Evolutionary conservation across 2,113 vertebrate genomes (phyloP), one percentile per base, ranked within the genome.

Genomic region (Leptosomus discolor): DNA sequence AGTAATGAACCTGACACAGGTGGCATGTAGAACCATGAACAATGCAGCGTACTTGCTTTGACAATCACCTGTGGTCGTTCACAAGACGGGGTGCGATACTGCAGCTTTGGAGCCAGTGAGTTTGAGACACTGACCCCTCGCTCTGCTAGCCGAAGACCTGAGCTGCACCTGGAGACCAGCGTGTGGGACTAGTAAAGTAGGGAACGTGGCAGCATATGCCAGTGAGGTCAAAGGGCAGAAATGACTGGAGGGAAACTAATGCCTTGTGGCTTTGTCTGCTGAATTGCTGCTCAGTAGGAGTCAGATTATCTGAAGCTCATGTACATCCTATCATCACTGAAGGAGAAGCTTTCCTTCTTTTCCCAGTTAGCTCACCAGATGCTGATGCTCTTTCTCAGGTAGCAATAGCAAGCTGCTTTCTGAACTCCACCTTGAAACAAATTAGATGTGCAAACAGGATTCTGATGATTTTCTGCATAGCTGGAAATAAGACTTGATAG

Each of bases 1-100:
- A 65, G 30, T 36, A n/a, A 3, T 16, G 27, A 70, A 32, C 21
- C 45, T 82, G 17, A 87, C 39, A 2, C 1, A 9, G 37, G 51
- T 57, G 58, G 29, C 14, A 50, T 50, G 26, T 57, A 34, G 21
- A 63, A 9, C 32, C 12, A 2, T 4, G 23, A 67, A 4, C 8
- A 3, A 16, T 23, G 30, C n/a, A 13, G 53, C 1, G 0, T 30
- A 2, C 8, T 48, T 54, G 23, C n/a, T 67, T 39, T 57, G 70
- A 8, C 82, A 21, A 2, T 56, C 0, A 0, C 30, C 32, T 65
- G 26, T n/a, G 0, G 0, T 37, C 3, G 30, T 14, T 83, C 56
- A 8, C 5, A 7, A 20, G 41, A 32, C 22, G n/a, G 54, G 37
- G 39, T 75, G 70, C 1, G 3, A 1, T 45, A 2, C 58, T 73